Conservation (phyloP, 2,113 vertebrate species). For the Actenoides lindsayi region DNA sequence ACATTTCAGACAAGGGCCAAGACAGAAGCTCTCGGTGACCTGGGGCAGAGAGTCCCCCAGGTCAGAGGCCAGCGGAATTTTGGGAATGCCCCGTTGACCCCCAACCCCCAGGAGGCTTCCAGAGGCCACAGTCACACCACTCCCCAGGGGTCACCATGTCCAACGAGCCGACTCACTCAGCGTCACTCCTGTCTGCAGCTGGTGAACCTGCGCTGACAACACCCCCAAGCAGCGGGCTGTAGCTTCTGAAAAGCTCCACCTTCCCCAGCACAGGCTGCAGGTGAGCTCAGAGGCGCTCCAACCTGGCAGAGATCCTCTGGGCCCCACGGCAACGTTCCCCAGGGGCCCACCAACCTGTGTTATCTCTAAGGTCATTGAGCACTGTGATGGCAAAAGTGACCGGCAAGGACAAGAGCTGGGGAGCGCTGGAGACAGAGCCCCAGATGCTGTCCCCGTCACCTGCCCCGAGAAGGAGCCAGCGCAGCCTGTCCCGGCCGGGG, state of each 20-base stretch:
- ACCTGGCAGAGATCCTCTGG: not conserved
- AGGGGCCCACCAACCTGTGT: not conserved
- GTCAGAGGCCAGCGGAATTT: not conserved
- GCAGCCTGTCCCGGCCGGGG: not conserved
- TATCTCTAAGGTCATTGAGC: not conserved
- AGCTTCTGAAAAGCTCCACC: not conserved
- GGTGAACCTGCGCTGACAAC: too few relatives aligned
- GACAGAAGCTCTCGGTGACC: not conserved
- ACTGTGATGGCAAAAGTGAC: not conserved
- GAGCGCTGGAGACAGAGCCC: not conserved
- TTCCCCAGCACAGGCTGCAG: not conserved
- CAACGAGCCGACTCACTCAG: rapidly evolving
- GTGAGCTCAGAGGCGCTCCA: not conserved
- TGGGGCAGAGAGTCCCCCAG: rapidly evolving
- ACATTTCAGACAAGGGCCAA: not conserved
- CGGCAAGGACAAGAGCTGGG: rapidly evolving
- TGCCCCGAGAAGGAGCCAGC: not conserved
- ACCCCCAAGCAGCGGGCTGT: rapidly evolving
- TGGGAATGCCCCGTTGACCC: not conserved
- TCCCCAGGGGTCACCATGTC: not conserved
- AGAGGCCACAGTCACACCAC: not conserved
- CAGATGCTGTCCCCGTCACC: not conserved
- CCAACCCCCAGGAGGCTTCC: too few relatives aligned
- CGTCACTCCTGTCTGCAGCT: not conserved
- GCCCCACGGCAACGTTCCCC: not conserved